These are phyloP conservation scores for Drosophila lacertosa DNA, from an alignment of 1,140 invertebrate genomes.

Conservation along the genomic window DNA sequence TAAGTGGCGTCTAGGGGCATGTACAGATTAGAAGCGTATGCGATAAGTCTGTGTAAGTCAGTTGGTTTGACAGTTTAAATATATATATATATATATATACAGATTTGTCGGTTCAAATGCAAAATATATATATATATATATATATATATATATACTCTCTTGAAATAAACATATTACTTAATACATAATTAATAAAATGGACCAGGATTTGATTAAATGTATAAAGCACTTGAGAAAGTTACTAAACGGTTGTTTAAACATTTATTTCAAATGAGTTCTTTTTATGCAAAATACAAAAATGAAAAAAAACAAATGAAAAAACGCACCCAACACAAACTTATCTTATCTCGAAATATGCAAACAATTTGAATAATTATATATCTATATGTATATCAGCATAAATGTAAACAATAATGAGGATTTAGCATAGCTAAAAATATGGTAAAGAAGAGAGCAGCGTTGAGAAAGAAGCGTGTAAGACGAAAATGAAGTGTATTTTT, in stretches of 20 bases:
- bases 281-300: conserved; percentile 14
- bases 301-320: conserved; percentile 13
- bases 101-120: conserved; percentile 18
- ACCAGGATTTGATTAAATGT: conserved; percentile 76
- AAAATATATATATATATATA: conserved; percentile 44
- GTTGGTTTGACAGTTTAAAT: conserved; percentile 43
- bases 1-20: conserved; percentile 32
- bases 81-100: conserved; percentile 33
- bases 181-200: conserved; percentile 37
- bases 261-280: conserved; percentile 11
- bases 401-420: conserved; percentile 71
- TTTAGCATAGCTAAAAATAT: conserved; percentile 78
- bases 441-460: conserved; percentile 30
- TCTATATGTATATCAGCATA: conserved; percentile 62
- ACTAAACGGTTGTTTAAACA: conserved; percentile 71
- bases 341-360: conserved; percentile 49
- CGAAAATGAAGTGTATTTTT: conserved; percentile 77
- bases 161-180: conserved; percentile 9
- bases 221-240: conserved; percentile 63
- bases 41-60: conserved; percentile 40
- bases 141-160: conserved; percentile 10
- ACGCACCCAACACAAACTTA: conserved; percentile 29
- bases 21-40: conserved; percentile 39
- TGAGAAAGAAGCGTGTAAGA: conserved; percentile 34
- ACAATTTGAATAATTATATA: conserved; percentile 57